Evolutionary conservation across 2,888 invertebrate genomes (phyloP).

Genomic region (Pristionchus arcanus): DNA sequence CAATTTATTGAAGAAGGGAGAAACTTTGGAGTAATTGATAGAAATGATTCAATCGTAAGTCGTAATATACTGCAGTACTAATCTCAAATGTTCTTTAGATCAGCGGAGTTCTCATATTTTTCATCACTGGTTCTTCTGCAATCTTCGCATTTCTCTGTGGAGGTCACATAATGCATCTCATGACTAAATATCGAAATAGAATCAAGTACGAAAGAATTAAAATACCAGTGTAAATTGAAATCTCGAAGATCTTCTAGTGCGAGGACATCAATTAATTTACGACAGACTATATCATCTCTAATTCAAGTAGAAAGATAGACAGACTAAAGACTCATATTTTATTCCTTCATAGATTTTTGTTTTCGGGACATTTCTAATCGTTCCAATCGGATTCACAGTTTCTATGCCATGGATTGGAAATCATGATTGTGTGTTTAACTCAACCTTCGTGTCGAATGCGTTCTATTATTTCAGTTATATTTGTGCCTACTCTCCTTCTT

Average conservation of each 20-base stretch:
- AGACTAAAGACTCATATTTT: not conserved
- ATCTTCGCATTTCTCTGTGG: not conserved
- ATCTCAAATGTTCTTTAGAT: not conserved
- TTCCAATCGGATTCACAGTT: not conserved
- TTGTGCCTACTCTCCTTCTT: not conserved
- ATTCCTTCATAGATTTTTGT: not conserved
- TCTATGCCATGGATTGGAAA: not conserved
- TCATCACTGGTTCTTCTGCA: not conserved
- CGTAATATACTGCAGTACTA: not conserved
- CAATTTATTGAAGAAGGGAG: not conserved
- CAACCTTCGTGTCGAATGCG: not conserved
- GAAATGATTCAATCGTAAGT: not conserved
- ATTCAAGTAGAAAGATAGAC: not conserved
- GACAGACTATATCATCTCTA: not conserved
- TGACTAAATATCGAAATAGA: not conserved
- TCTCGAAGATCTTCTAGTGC: conserved; percentile 7
- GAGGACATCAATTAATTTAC: not conserved
- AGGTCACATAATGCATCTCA: not conserved
- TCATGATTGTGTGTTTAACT: not conserved
- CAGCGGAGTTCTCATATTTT: not conserved
- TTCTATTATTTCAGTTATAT: not conserved
- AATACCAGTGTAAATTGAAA: not conserved
- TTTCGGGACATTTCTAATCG: not conserved
- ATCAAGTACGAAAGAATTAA: not conserved
- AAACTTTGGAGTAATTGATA: not conserved